Conservation (phyloP, 2,888 invertebrate species). For the Drosophila neotestacea region DNA sequence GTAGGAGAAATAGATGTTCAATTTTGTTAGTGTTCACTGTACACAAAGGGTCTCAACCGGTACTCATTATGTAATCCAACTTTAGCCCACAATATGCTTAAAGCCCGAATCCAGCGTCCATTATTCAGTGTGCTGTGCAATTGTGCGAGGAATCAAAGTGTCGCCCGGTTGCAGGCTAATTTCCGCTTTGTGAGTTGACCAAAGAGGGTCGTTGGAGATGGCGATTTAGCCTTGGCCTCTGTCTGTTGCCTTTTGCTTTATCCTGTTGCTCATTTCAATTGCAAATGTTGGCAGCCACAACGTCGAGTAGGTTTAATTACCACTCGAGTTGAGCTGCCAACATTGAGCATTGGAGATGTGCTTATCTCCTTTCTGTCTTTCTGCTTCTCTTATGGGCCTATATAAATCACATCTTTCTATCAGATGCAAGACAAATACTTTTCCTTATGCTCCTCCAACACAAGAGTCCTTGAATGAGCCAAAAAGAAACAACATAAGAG, state of each 20-base stretch:
- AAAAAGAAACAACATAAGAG: background rate
- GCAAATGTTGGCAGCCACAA: slow-evolving; percentile 42
- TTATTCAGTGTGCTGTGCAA: slow-evolving; percentile 16
- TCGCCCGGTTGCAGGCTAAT: slow-evolving; percentile 59
- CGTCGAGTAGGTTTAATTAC: slow-evolving; percentile 40
- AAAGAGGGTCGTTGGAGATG: slow-evolving; percentile 27
- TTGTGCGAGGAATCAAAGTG: slow-evolving; percentile 50
- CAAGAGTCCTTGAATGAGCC: background rate
- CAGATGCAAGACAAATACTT: background rate
- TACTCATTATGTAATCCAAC: slow-evolving; percentile 22
- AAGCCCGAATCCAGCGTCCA: slow-evolving; percentile 6
- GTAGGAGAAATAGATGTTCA: background rate
- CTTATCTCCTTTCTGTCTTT: slow-evolving; percentile 6
- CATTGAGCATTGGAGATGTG: slow-evolving; percentile 6
- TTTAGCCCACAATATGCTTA: background rate
- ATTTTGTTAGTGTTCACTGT: background rate
- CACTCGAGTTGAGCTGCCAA: slow-evolving; percentile 29
- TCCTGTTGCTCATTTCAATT: slow-evolving; percentile 55
- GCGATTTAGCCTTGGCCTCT: slow-evolving; percentile 9
- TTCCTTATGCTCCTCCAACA: background rate
- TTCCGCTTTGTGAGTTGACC: slow-evolving; percentile 61
- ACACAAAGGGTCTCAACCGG: background rate
- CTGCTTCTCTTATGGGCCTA: background rate
- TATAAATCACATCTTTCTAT: slow-evolving; percentile 20
- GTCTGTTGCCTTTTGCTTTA: background rate